Evolutionary conservation across 2,113 vertebrate genomes (phyloP), one percentile per base, ranked within the genome.

Genomic region (Rallus limicola): DNA sequence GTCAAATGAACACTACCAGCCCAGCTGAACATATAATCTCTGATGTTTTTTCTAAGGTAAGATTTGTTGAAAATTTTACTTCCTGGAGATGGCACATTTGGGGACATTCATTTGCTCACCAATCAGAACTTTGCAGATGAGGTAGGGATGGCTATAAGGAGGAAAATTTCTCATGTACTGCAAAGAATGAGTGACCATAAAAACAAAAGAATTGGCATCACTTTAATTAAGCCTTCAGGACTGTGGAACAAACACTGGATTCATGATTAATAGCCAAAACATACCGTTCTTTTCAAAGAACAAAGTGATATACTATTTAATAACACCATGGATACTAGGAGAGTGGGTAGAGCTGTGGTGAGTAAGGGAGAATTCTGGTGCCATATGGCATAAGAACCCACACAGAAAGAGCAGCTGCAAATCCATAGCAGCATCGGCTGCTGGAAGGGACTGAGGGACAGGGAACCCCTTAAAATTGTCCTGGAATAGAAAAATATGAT

Each of bases 311-410:
- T 60, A 78, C 67, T 80, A 21, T 63, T 86, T 60, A 81, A 38
- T 81, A 94, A 71, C 5, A 1, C 40, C 67, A 78, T 52, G 79
- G 80, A 70, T 90, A 83, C 82, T 46, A 46, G 59, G 44, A 92
- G 46, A 92, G 76, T 59, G 25, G 82, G 91, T 55, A 95, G 88
- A 92, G n/a, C 63, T 74, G 59, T 77, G 52, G 71, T 76, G 31
- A 86, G 72, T 83, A 69, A 89, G 16, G 13, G 40, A 90, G 68
- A 93, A 86, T 91, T 92, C 81, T 1, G 0, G 64, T 86, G 72
- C 95, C 86, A 75, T 93, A 84, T 78, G 92, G 88, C 95, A 92
- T 79, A 40, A 70, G 25, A 95, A 55, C 83, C 52, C 72, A 74
- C 42, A 42, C 16, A 75, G 64, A 94, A 76, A 86, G 34, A 78